Evolutionary conservation across 2,888 invertebrate species (phyloP).

Genomic region (Oligia strigilis): DNA sequence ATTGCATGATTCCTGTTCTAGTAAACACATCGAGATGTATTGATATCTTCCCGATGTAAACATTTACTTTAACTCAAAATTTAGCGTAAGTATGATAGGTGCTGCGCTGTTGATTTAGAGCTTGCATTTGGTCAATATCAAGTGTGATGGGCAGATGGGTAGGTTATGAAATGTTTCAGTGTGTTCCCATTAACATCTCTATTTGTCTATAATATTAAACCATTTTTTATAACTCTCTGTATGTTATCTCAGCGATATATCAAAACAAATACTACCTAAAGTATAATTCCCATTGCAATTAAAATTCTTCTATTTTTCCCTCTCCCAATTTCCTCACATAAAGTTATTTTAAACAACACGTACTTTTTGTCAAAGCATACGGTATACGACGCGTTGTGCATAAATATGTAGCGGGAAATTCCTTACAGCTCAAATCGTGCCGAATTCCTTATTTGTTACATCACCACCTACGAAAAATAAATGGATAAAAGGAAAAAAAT

Average conservation of each 20-base stretch:
- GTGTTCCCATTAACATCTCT: background rate
- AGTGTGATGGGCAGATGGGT: constrained; percentile 5
- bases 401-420: constrained; percentile 32
- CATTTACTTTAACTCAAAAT: constrained; percentile 47
- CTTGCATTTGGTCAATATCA: constrained; percentile 33
- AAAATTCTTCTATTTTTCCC: background rate
- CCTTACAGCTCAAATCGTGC: constrained; percentile 15
- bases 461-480: constrained; percentile 15
- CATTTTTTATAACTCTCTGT: background rate
- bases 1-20: constrained; percentile 72
- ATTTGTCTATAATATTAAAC: background rate
- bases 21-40: constrained; percentile 71
- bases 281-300: constrained; percentile 8
- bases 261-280: background rate
- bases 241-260: background rate
- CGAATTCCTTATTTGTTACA: constrained; percentile 20
- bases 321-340: constrained; percentile 37
- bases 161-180: constrained; percentile 27
- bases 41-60: constrained; percentile 57
- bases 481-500: constrained; percentile 17
- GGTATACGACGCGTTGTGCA: constrained; percentile 28
- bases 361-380: constrained; percentile 53
- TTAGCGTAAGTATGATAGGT: constrained; percentile 45
- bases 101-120: constrained; percentile 17
- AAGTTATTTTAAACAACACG: constrained; percentile 41